Evolutionary conservation across 92 coral and sea anemone genomes (phyloP).

Genomic region (Nematostella vectensis): DNA sequence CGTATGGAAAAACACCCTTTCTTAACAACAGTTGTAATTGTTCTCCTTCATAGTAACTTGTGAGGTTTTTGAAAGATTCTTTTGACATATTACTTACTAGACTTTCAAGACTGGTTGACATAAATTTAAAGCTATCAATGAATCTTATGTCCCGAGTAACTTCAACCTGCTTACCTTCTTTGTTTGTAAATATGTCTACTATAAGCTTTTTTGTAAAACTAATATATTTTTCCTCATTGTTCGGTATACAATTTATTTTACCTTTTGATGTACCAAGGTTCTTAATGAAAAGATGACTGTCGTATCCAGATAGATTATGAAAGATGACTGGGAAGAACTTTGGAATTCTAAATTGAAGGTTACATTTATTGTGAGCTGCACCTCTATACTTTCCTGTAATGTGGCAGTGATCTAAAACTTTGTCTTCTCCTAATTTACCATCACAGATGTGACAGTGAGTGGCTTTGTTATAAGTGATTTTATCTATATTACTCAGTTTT

Average conservation of each 20-base stretch:
- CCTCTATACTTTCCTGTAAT: no score
- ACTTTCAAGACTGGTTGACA: constrained; percentile 19
- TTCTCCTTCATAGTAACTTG: neutral
- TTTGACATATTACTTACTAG: constrained; percentile 23
- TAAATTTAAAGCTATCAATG: constrained; percentile 39
- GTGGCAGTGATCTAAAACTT: no score
- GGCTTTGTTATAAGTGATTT: neutral
- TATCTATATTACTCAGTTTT: constrained; percentile 6
- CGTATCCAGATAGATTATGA: no score
- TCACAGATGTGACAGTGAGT: constrained; percentile 36
- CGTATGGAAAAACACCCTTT: neutral
- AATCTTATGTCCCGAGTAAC: constrained; percentile 30
- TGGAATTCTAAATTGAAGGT: constrained; percentile 24
- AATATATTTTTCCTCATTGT: constrained; percentile 29
- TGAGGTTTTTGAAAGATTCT: constrained; percentile 10
- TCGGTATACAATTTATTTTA: constrained; percentile 24
- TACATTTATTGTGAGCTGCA: no score
- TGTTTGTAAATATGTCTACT: constrained; percentile 3
- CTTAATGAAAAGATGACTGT: no score
- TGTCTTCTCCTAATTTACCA: no score
- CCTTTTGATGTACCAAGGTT: constrained; percentile 18
- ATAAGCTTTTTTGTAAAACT: constrained; percentile 5
- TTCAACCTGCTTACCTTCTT: constrained; percentile 3
- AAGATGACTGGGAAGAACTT: no score
- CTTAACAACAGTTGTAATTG: constrained; percentile 1